These are phyloP conservation scores for Peromyscus leucopus DNA, from an alignment of 2,113 vertebrate genomes.

Conservation along the genomic window DNA sequence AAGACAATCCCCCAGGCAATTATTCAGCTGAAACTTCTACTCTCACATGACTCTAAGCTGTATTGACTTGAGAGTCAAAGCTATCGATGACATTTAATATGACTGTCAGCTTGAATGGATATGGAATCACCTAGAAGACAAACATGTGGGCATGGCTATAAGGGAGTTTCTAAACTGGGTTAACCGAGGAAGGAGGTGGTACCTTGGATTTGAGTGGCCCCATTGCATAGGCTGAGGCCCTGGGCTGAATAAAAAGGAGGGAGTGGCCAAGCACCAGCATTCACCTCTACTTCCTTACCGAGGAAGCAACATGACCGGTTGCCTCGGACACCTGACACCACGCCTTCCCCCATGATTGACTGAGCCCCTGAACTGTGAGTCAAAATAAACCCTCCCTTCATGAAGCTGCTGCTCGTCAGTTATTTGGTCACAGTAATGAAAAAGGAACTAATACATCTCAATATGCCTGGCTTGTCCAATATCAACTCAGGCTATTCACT, in stretches of 20 bases:
- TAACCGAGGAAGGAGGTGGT: background rate
- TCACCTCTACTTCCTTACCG: background rate
- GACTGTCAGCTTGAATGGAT: background rate
- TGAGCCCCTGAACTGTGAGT: background rate
- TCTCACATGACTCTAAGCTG: background rate
- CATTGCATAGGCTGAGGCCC: background rate
- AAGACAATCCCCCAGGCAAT: background rate
- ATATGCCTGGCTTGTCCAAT: background rate
- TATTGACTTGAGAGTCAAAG: background rate
- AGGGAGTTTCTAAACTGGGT: background rate
- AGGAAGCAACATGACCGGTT: background rate
- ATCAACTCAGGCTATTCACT: background rate
- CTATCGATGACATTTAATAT: background rate
- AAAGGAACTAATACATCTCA: background rate
- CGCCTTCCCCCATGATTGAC: background rate
- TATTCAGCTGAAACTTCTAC: background rate
- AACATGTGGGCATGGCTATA: background rate
- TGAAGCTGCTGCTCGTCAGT: background rate
- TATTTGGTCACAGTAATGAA: background rate
- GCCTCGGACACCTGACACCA: fast-evolving
- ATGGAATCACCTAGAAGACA: background rate
- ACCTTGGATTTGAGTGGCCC: background rate
- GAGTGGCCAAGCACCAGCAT: background rate
- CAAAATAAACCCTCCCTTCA: background rate
- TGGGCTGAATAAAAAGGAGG: background rate